These are phyloP conservation scores for Pachycephus smyrnensis DNA, from an alignment of 2,888 invertebrate species.

Conservation along the genomic window DNA sequence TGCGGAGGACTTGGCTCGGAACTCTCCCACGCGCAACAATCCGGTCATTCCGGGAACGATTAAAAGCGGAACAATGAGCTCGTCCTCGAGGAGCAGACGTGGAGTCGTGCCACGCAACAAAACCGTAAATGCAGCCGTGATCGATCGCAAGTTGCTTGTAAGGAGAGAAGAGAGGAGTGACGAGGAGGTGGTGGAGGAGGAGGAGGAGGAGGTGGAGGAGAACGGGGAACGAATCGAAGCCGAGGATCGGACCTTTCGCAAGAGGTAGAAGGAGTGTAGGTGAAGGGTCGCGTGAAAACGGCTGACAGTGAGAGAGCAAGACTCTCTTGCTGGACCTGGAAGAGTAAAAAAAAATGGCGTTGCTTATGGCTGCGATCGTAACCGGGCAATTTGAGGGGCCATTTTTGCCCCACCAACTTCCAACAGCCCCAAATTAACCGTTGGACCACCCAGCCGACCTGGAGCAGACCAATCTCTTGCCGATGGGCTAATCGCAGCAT, in stretches of 20 bases:
- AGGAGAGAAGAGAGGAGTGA: not conserved
- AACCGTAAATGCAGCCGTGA: slow-evolving; percentile 53
- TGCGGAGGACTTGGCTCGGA: slow-evolving; percentile 7
- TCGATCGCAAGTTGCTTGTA: slow-evolving; percentile 38
- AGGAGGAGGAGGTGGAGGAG: not conserved
- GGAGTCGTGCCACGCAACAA: slow-evolving; percentile 50
- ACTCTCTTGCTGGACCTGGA: no score
- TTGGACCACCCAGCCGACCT: slow-evolving; percentile 60
- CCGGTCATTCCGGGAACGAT: slow-evolving; percentile 55
- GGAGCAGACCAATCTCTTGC: slow-evolving; percentile 59
- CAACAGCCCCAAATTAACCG: slow-evolving; percentile 60
- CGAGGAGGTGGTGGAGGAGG: not conserved
- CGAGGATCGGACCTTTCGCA: not conserved
- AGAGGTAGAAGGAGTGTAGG: no score
- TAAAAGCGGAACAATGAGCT: slow-evolving; percentile 53
- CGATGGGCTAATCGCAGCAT: slow-evolving; percentile 58
- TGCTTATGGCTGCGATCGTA: slow-evolving; percentile 9
- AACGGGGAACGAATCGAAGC: not conserved
- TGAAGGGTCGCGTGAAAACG: no score
- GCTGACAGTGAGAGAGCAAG: no score
- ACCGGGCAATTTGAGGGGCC: slow-evolving; percentile 52
- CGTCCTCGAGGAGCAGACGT: slow-evolving; percentile 9
- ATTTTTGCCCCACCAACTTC: slow-evolving; percentile 51
- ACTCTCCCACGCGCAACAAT: slow-evolving; percentile 49
- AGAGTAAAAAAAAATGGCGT: slow-evolving; percentile 7